Base-by-base conservation (phyloP, 2,888 invertebrate genomes). In the Catocala fraxini region DNA sequence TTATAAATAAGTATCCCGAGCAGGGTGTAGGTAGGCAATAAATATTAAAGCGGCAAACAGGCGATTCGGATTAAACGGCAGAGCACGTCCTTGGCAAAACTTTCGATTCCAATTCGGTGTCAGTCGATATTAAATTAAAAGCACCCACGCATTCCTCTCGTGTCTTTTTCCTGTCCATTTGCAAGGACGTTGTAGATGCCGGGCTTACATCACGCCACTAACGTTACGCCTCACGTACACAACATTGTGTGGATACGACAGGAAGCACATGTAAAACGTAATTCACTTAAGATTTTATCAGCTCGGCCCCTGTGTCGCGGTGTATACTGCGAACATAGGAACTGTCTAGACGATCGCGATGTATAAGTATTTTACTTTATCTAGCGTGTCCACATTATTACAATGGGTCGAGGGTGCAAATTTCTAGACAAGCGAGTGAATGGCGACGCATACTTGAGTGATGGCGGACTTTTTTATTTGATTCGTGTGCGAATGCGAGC, bases 81-180 rank as follows among this genome's bases (percentile, higher is more conserved):
- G 85, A 79, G 85, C 93, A 93, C 93, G 92, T 92, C 85, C 84
- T 84, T 84, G 80, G 84, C 81, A 86, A n/a, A 92, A 92, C 91
- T 91, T 93, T 93, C 92, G 89, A 93, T 94, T 93, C 91, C 89
- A 91, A 91, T 93, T 92, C 90, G 91, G 87, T 93, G 93, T 93
- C 92, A 91, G 92, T 89, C 91, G 88, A 92, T 93, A 93, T 93
- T 93, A 93, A 94, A 93, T 94, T 93, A 93, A 93, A 93, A 92
- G 91, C 86, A 91, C 92, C 93, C 92, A 93, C 92, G 91, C 91
- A 92, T 92, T 93, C 93, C 89, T 87, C 80, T 76, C 93, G 91
- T 90, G 91, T 91, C 92, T 93, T 93, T 93, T 94, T 93, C 94
- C 93, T 94, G 94, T 93, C 94, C 94, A 94, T 94, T 94, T 93